Conservation (phyloP, 2,113 vertebrate genomes). For the Podocnemis expansa region DNA sequence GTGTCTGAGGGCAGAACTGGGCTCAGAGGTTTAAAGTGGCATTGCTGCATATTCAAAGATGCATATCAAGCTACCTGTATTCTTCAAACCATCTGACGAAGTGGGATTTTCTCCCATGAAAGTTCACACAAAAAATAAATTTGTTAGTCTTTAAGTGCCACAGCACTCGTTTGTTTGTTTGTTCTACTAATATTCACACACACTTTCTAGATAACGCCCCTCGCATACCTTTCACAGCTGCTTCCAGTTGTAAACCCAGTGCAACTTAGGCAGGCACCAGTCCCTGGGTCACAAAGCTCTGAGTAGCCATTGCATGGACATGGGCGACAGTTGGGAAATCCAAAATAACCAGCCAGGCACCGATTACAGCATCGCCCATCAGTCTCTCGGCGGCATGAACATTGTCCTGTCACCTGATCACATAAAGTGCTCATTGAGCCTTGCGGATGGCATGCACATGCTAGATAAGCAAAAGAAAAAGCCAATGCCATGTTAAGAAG, state of each 20-base stretch:
- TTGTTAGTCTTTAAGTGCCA: no score
- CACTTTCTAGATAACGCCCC: fast-evolving
- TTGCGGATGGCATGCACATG: conserved; percentile 82
- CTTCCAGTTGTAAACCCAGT: conserved; percentile 75
- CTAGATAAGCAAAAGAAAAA: conserved; percentile 72
- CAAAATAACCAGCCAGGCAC: conserved; percentile 81
- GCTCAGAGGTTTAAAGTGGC: not conserved
- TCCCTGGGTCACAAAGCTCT: conserved; percentile 79
- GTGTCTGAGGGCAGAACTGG: not conserved
- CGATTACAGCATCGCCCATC: conserved; percentile 79
- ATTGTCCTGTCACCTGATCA: conserved; percentile 85
- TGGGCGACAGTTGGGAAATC: conserved; percentile 84
- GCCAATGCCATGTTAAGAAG: not conserved
- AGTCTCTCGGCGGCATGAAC: conserved; percentile 78
- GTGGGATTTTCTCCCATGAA: no score
- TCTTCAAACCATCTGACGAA: no score
- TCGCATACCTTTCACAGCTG: conserved; percentile 82
- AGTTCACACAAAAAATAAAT: no score
- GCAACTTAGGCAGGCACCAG: conserved; percentile 80
- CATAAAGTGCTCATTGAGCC: conserved; percentile 81
- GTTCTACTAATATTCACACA: not conserved
- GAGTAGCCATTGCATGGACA: conserved; percentile 82
- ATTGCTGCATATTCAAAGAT: not conserved
- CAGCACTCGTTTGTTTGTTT: no score
- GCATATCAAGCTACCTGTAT: not conserved